Evolutionary conservation across 1,140 invertebrate genomes (phyloP), one percentile per base, ranked within the genome.

Genomic region (Augochlora pura): DNA sequence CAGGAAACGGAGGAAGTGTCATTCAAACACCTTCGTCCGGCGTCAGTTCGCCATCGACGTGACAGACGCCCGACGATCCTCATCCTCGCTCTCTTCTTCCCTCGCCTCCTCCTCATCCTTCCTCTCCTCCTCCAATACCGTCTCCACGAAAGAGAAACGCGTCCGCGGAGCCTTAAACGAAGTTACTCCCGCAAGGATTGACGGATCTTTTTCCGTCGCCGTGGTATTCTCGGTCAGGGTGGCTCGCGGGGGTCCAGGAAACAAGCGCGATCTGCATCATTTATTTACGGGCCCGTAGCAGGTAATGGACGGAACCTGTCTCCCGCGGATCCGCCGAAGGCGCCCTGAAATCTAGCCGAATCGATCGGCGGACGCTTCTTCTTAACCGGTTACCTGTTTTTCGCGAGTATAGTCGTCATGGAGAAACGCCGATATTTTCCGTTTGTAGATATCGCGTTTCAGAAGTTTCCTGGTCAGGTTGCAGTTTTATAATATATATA

Each of bases 1-100:
- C 66, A n/a, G 54, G 32, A 46, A 71, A 78, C 59, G 67, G 73
- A 81, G 84, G 83, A 86, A 82, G 73, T 68, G 84, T 83, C 85
- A 74, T 60, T 82, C 84, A 77, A 83, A 71, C 46, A 66, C n/a
- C 54, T 68, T 70, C 62, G 71, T n/a, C 59, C 32, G 54, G 42
- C 52, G 68, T 80, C 75, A 64, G 42, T 65, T 21, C 14, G n/a
- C 71, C 67, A 78, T 74, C 84, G 57, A 79, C 65, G 63, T 82
- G 75, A 73, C 77, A 73, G 68, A 66, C 67, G 23, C 68, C 27
- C 46, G 62, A 66, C 60, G 52, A 68, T 57, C 63, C 42, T 32
- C 32, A 4, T 32, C 32, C 32, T 32, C 32, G 32, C 4, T 4
- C 32, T 32, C 4, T 4, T 32, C 32, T 4, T 32, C 32, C 32